A percentile compares a stretch with the other conserved stretches of the same genome.
Evolutionary conservation across 2,797 vertebrate species (phyloP).

Genomic region (Pagetopsis macropterus): DNA sequence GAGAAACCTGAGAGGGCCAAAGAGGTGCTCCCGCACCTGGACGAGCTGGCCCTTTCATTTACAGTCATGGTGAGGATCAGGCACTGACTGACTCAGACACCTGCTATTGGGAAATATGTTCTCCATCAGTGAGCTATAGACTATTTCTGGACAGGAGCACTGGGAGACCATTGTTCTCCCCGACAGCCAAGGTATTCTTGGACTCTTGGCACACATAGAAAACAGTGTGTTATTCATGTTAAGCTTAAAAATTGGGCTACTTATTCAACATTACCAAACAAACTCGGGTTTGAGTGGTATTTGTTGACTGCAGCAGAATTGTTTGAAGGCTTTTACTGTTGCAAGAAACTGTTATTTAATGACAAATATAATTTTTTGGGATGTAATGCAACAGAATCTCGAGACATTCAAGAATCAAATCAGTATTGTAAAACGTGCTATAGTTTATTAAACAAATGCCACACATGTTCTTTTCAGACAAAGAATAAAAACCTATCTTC

Average conservation of each 20-base stretch:
- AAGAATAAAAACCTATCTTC: constrained; percentile 47
- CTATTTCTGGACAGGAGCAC: constrained; percentile 83
- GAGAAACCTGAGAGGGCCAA: constrained; percentile 78
- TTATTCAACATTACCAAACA: constrained; percentile 58
- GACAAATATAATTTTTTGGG: no score
- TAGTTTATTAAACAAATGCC: constrained; percentile 6
- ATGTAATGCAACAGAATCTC: constrained; percentile 14
- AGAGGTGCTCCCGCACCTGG: constrained; percentile 81
- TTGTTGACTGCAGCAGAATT: constrained; percentile 19
- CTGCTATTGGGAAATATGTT: constrained; percentile 87
- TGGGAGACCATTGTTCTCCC: constrained; percentile 85
- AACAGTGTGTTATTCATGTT: constrained; percentile 86
- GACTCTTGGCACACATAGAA: constrained; percentile 77
- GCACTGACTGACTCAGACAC: constrained; percentile 85
- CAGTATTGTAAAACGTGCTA: not conserved
- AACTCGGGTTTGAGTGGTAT: constrained; percentile 27
- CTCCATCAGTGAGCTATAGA: constrained; percentile 85
- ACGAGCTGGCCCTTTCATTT: constrained; percentile 81
- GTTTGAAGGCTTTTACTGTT: constrained; percentile 13
- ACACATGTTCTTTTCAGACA: constrained; percentile 10
- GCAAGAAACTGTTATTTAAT: not conserved
- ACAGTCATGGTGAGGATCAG: constrained; percentile 82
- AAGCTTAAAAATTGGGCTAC: constrained; percentile 65
- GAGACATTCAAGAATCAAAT: constrained; percentile 2
- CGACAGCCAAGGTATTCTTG: constrained; percentile 85